Conservation (phyloP, 2,888 invertebrate genomes). For the Drosophila nr. perissopoda region DNA sequence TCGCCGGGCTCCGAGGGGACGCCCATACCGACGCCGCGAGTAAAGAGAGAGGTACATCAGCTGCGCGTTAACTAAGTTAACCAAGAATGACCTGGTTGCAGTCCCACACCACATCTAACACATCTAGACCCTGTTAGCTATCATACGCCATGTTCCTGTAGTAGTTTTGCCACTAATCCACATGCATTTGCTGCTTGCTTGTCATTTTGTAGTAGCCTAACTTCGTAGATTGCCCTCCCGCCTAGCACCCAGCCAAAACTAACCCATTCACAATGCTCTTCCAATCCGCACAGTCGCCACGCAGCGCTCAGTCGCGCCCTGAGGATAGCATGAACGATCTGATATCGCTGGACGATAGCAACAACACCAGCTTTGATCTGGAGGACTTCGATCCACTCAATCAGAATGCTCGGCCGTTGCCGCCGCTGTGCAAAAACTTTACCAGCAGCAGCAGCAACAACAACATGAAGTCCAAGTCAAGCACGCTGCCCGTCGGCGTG, state of each 20-base stretch:
- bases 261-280: conserved; percentile 21
- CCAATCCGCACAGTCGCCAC: conserved; percentile 64
- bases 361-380: conserved; percentile 86
- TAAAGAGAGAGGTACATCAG: conserved; percentile 84
- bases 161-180: conserved; percentile 33
- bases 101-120: conserved; percentile 54
- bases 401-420: conserved; percentile 85
- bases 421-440: conserved; percentile 57
- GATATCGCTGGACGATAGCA: conserved; percentile 89
- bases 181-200: conserved; percentile 37
- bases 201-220: conserved; percentile 38
- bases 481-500: conserved; percentile 79
- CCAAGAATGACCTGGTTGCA: conserved; percentile 60
- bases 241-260: conserved; percentile 11
- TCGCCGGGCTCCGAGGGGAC: conserved; percentile 60
- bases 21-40: conserved; percentile 83
- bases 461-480: conserved; percentile 69
- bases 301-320: conserved; percentile 54
- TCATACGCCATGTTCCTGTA: conserved; percentile 21
- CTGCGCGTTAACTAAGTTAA: conserved; percentile 51
- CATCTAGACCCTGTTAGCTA: conserved; percentile 27
- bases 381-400: conserved; percentile 90
- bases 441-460: conserved; percentile 27
- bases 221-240: conserved; percentile 1
- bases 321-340: conserved; percentile 87